These are phyloP conservation scores for Semotilus atromaculatus DNA, from an alignment of 2,797 vertebrate species.

Conservation along the genomic window DNA sequence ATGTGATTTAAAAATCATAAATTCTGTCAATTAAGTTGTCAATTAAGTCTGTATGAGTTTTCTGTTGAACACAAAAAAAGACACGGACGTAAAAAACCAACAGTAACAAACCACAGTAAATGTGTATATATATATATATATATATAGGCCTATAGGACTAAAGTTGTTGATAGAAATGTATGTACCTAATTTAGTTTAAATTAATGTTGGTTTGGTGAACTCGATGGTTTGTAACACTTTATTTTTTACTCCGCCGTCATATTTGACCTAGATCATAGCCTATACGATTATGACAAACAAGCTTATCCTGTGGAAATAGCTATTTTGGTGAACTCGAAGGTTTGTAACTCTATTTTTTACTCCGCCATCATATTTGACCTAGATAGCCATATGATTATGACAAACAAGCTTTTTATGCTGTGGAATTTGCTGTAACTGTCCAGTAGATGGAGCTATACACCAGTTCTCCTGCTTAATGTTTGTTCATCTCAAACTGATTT, in stretches of 20 bases:
- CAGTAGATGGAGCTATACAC: conserved; percentile 46
- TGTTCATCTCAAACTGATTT: neutral
- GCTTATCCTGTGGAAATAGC: neutral
- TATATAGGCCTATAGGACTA: neutral
- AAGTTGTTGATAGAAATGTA: neutral
- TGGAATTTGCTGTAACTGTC: conserved; percentile 1
- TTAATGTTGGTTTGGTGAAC: neutral
- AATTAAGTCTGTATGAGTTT: too few relatives aligned
- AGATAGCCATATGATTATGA: neutral
- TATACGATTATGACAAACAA: neutral
- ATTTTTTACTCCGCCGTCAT: neutral
- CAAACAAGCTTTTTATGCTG: neutral
- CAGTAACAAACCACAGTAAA: neutral
- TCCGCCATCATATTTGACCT: neutral
- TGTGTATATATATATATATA: neutral
- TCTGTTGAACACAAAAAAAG: too few relatives aligned
- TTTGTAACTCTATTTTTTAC: neutral
- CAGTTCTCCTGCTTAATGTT: neutral
- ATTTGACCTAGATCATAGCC: conserved; percentile 8
- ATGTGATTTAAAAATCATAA: neutral
- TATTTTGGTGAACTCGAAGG: neutral
- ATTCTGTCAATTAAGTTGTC: too few relatives aligned
- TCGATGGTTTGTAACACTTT: neutral
- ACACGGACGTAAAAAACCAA: too few relatives aligned
- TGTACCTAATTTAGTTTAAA: neutral